Evolutionary conservation across 2,888 invertebrate species (phyloP).

Genomic region (Pomacea canaliculata): DNA sequence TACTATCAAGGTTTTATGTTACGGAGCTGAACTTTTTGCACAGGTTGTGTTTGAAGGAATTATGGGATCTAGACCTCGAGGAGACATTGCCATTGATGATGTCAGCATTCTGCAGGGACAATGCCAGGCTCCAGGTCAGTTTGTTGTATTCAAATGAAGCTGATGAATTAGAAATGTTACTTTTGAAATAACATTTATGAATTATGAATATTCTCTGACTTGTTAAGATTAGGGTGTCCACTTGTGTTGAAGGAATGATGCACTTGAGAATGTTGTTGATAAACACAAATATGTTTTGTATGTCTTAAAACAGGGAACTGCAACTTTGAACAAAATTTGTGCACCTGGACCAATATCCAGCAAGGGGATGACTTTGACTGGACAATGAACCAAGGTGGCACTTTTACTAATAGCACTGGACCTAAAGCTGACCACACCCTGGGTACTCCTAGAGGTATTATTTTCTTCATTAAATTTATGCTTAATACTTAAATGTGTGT

Average conservation of each 20-base stretch:
- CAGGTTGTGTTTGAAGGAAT: constrained; percentile 59
- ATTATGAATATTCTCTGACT: neutral
- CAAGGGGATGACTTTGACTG: constrained; percentile 65
- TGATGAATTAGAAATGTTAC: neutral
- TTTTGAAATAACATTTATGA: no score
- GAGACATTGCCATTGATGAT: constrained; percentile 65
- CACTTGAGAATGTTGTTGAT: no score
- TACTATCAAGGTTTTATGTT: no score
- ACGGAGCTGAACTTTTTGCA: neutral
- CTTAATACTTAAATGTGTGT: no score
- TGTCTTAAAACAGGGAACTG: constrained; percentile 45
- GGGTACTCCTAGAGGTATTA: constrained; percentile 28
- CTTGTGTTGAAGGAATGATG: no score
- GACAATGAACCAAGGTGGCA: constrained; percentile 32
- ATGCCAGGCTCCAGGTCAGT: constrained; percentile 37
- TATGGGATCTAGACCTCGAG: constrained; percentile 45
- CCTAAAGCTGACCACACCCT: constrained; percentile 37
- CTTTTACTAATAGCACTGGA: constrained; percentile 27
- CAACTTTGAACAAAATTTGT: constrained; percentile 67
- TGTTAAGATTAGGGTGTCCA: neutral
- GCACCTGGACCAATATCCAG: constrained; percentile 62
- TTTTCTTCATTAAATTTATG: neutral
- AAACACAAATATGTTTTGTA: no score
- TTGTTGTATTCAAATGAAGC: neutral
- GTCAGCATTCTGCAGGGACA: constrained; percentile 46